Percentiles rank a stretch among this genome's conserved stretches.
phyloP scores from a whole-genome alignment of 2,888 invertebrate genomes.

The Phania funesta region DNA sequence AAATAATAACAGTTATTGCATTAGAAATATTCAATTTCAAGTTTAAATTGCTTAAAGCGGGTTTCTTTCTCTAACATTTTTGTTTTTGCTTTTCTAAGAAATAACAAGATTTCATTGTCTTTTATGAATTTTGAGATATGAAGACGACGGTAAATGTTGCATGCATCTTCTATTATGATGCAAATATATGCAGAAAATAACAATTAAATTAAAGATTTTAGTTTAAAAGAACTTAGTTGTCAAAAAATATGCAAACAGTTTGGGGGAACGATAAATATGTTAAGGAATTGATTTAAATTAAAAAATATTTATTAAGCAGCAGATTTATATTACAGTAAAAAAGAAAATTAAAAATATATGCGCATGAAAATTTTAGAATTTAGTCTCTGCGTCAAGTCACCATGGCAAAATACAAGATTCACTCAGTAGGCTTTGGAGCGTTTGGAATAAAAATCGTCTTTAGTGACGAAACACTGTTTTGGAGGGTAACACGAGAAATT shows the following conservation, averaged over 20 bases:
- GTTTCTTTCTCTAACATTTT: conserved; percentile 21
- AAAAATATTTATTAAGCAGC: too few relatives aligned
- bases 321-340: too few relatives aligned
- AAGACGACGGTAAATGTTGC: conserved; percentile 36
- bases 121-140: conserved; percentile 7
- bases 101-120: conserved; percentile 39
- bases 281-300: too few relatives aligned
- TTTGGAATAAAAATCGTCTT: too few relatives aligned
- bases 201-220: conserved; percentile 36
- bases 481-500: too few relatives aligned
- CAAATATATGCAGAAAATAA: conserved; percentile 46
- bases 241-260: conserved; percentile 24
- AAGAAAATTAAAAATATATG: too few relatives aligned
- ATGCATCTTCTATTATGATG: conserved; percentile 47
- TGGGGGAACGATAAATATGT: too few relatives aligned
- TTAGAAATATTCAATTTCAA: conserved; percentile 48
- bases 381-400: too few relatives aligned
- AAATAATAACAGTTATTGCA: conserved; percentile 56
- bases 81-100: conserved; percentile 9
- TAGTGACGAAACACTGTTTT: too few relatives aligned
- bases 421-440: too few relatives aligned
- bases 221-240: conserved; percentile 25
- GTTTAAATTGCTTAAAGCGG: conserved; percentile 44
- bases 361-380: too few relatives aligned
- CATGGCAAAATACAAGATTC: too few relatives aligned